Conservation (phyloP, 2,888 invertebrate species). For the Pandemis heparana region DNA sequence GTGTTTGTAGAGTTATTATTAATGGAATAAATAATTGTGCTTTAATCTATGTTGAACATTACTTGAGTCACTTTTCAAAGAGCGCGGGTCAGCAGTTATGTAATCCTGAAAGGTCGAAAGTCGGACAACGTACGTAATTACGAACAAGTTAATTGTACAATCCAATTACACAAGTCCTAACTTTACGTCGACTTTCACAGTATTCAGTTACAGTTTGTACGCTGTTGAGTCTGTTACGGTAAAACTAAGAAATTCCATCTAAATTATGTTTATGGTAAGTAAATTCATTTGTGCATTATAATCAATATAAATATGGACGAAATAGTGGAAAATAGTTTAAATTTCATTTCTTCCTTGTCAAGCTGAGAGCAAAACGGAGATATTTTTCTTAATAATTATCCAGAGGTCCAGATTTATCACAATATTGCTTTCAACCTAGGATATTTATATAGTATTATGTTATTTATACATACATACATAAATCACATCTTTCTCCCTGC, state of each 20-base stretch:
- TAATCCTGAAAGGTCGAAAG: conserved; percentile 30
- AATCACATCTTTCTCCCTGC: too few species aligned
- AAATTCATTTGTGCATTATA: not conserved
- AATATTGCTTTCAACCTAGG: too few species aligned
- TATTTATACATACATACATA: too few species aligned
- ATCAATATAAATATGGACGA: too few species aligned
- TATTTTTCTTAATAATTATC: too few species aligned
- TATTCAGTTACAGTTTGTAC: conserved; percentile 9
- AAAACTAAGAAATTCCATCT: not conserved
- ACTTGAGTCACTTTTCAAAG: conserved; percentile 1
- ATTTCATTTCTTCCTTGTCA: too few species aligned
- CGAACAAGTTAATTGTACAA: conserved; percentile 35
- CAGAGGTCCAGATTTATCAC: too few species aligned
- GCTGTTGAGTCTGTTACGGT: not conserved
- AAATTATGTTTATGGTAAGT: not conserved
- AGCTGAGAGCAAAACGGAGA: too few species aligned
- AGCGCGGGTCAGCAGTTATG: conserved; percentile 20
- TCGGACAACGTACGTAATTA: conserved; percentile 24
- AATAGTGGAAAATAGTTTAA: too few species aligned
- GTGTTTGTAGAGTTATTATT: not conserved
- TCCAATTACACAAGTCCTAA: conserved; percentile 27
- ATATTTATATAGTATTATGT: too few species aligned
- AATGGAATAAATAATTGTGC: not conserved
- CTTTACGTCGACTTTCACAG: conserved; percentile 17
- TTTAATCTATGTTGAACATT: not conserved